Percentiles rank a stretch among this genome's conserved stretches.
phyloP scores from a whole-genome alignment of 2,888 invertebrate species.

The Protodeltote pygarga region DNA sequence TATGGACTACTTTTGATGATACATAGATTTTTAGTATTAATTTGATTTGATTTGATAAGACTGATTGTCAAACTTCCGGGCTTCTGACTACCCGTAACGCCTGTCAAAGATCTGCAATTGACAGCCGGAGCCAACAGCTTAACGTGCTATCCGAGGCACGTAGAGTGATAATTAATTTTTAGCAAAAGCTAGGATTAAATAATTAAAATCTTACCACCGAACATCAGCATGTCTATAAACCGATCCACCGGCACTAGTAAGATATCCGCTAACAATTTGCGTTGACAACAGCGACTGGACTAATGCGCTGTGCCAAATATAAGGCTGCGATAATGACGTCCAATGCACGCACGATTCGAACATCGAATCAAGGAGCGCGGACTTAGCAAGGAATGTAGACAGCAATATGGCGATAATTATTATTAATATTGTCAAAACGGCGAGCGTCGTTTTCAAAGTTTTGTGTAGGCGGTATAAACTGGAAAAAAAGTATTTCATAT shows the following conservation, averaged over 20 bases:
- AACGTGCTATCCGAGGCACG: too few species aligned
- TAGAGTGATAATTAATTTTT: too few species aligned
- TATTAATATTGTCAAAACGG: conserved; percentile 68
- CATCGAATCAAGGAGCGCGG: conserved; percentile 63
- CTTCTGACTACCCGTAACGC: too few species aligned
- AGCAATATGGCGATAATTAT: conserved; percentile 69
- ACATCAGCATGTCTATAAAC: conserved; percentile 89
- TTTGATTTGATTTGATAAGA: too few species aligned
- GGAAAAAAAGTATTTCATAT: conserved; percentile 51
- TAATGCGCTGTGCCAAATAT: conserved; percentile 88
- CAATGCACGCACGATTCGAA: conserved; percentile 78
- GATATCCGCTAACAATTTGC: conserved; percentile 88
- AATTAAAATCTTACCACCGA: conserved; percentile 88
- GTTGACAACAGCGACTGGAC: conserved; percentile 89
- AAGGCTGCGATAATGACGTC: conserved; percentile 69
- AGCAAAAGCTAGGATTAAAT: too few species aligned
- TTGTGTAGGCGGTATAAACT: conserved; percentile 83
- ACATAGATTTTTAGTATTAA: too few species aligned
- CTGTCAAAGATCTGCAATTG: too few species aligned
- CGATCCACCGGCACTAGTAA: conserved; percentile 88
- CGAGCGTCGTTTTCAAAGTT: conserved; percentile 79
- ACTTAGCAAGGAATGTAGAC: conserved; percentile 72
- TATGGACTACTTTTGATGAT: too few species aligned
- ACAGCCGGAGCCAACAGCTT: too few species aligned
- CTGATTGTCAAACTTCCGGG: too few species aligned